Base-by-base conservation (phyloP, 2,888 invertebrate genomes). In the Pantelozetes paolii region DNA sequence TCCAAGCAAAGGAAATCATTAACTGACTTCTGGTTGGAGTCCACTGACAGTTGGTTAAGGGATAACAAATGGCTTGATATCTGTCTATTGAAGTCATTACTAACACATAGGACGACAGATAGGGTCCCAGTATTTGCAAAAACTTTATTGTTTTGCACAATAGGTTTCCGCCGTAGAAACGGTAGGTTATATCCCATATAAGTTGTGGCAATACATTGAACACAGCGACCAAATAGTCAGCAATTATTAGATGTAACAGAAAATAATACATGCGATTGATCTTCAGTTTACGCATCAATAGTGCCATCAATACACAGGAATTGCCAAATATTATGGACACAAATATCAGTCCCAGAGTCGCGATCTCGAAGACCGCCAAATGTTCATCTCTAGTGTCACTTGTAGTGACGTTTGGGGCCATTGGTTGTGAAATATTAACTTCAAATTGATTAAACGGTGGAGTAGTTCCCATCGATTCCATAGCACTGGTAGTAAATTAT, bases 201-300 rank as follows among this genome's bases (percentile, higher is more conserved):
- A 89, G 81, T 81, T 90, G 89, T 0, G 90, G 88, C n/a, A 89
- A 81, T 6, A 88, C 87, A 79, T 89, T 88, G 77, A 89, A 85
- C 77, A 89, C 83, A 0, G 88, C 89, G 1, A 88, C 89, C 72
- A 88, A 84, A 62, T 89, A 83, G 80, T 90, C 90, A 1, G 89
- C 88, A 32, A 88, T 82, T 78, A 88, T 87, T 74, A 89, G 83
- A 80, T 90, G 89, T 50, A 89, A 83, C 76, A 90, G 89, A 81
- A 89, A 88, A 81, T 87, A 87, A 80, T 88, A 87, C 88, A 89
- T 89, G 67, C 89, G 83, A 18, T 86, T 86, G 26, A 88, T 81
- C 79, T 88, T 87, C 78, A 86, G 85, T 50, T 81, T 80, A 69
- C 86, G 82, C n/a, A 85, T 82, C 81, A 85, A 85, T 36, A 88